Evolutionary conservation across 64 coral and sea anemone species (phyloP).

Genomic region (Trachythela sp.): DNA sequence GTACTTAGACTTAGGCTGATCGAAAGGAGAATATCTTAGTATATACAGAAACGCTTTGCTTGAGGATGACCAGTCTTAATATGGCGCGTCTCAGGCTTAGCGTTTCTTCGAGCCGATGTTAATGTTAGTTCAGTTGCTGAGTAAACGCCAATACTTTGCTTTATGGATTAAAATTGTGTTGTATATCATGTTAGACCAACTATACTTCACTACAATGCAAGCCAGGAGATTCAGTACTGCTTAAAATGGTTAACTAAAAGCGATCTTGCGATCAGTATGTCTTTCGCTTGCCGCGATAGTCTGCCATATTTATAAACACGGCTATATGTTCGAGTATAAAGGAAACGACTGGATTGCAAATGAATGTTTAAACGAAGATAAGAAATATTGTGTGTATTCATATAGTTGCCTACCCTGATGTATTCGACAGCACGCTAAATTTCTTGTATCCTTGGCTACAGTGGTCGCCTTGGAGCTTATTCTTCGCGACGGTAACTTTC

Average conservation of each 20-base stretch:
- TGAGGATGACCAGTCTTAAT: background rate
- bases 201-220: background rate
- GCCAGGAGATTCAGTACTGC: background rate
- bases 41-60: background rate
- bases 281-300: background rate
- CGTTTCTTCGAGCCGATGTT: background rate
- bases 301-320: background rate
- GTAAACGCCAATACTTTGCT: background rate
- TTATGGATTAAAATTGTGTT: background rate
- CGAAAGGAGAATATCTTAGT: background rate
- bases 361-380: background rate
- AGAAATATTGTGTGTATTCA: background rate
- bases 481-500: conserved; percentile 18
- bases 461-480: conserved; percentile 30
- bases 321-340: background rate
- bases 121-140: background rate
- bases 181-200: background rate
- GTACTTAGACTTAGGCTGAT: background rate
- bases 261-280: background rate
- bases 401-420: background rate
- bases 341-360: background rate
- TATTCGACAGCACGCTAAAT: conserved; percentile 18
- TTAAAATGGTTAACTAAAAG: background rate
- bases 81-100: background rate
- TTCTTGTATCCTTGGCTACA: conserved; percentile 32